Base-by-base conservation (phyloP, 2,888 invertebrate genomes). In the Sphaeridia pumilis region DNA sequence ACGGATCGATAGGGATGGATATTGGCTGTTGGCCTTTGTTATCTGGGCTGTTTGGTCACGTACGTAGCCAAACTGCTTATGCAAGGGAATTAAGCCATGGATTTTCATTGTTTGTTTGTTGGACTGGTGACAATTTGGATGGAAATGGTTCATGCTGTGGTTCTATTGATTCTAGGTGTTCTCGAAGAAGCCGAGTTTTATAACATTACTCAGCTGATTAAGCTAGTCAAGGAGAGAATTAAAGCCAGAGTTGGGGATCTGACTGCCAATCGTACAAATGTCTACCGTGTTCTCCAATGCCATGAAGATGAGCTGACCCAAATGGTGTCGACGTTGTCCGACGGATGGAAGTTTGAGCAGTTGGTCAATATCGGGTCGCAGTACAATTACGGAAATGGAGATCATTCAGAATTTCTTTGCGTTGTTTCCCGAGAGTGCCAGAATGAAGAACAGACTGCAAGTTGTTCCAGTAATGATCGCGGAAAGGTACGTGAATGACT, bases 161-260 rank as follows among this genome's bases (percentile, higher is more conserved):
- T 12, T 48, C 52, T 45, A 59, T 56, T 34, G 27, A 27, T 66
- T 70, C 21, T 59, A 79, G 79, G 80, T 61, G 90, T 98, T 5
- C 75, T 98, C 65, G 98, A 98, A 74, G 98, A 98, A 74, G 97
- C 98, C 27, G 98, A 98, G 74, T 98, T 98, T 76, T 98, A 98
- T 73, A 98, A 98, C 75, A 87, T 98, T 63, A 90, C 94, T 41
- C 92, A 89, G 70, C 78, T 99, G 66, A 94, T 98, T 70, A 80
- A 83, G 68, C 74, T 97, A 73, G 82, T 94, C 51, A 93, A 95
- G 73, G 93, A 93, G 72, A 79, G 85, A 70, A 90, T 92, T 44
- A 61, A 59, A n/a, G 45, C 44, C 20, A 44, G 44, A 20, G 20
- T 31, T 22, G 46, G 35, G 27, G 35, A 47, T 25, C 66, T 67